Conservation (phyloP, 2,113 vertebrate genomes). For the Antennarius striatus region DNA sequence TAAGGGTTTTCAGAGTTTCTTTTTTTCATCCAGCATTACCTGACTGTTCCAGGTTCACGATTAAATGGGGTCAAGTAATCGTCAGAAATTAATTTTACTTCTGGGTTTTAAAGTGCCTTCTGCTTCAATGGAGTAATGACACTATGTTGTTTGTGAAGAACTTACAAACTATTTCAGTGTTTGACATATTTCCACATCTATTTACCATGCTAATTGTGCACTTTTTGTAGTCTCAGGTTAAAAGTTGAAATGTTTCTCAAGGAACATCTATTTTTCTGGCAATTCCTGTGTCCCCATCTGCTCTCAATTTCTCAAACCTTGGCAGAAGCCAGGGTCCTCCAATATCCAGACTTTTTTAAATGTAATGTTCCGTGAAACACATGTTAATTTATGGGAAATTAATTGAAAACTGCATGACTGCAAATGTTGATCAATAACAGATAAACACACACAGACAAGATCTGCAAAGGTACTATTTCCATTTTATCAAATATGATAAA, state of each 20-base stretch:
- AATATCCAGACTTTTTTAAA: conserved; percentile 28
- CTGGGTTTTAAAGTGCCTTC: conserved; percentile 31
- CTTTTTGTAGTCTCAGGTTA: too few relatives aligned
- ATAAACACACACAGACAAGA: not conserved
- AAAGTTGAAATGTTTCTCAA: conserved; percentile 40
- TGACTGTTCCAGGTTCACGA: conserved; percentile 40
- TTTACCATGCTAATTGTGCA: conserved; percentile 30
- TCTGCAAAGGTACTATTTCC: not conserved
- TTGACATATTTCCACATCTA: conserved; percentile 29
- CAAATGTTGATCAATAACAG: conserved; percentile 5
- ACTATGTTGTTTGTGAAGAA: conserved; percentile 35
- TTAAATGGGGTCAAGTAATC: conserved; percentile 45
- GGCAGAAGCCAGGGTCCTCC: conserved; percentile 15
- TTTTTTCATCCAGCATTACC: conserved; percentile 51
- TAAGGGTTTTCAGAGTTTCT: conserved; percentile 54
- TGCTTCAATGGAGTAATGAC: conserved; percentile 35
- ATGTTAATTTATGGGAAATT: conserved; percentile 34
- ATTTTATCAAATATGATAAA: conserved; percentile 12
- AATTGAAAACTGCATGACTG: conserved; percentile 18
- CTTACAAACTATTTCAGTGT: not conserved
- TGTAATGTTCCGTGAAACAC: conserved; percentile 26
- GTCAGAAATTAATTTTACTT: conserved; percentile 37
- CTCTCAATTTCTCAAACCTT: conserved; percentile 45
- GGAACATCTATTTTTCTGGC: conserved; percentile 53
- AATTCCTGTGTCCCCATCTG: conserved; percentile 55